Base-by-base conservation (phyloP, 2,797 vertebrate species). In the Protosalanx chinensis region DNA sequence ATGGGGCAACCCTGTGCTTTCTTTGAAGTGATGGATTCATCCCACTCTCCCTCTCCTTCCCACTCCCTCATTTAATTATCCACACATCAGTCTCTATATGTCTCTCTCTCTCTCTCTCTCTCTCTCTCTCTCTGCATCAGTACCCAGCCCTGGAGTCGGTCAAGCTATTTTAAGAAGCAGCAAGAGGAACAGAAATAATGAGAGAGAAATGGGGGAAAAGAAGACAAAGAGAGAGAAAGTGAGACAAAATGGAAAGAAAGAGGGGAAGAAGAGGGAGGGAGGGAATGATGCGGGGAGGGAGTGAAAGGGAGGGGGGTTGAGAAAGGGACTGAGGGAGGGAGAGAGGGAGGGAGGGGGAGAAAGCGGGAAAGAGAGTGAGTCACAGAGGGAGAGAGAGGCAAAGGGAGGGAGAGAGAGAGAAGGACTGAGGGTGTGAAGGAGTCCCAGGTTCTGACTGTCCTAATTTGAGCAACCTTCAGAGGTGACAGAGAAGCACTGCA, bases 391-490 rank as follows among this genome's bases (percentile, higher is more conserved):
- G 23, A 37, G 62, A 71, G 53, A 51, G 58, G 33, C 53, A 57
- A 46, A 27, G 59, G 18, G 27, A 12, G n/a, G 3, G 20, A 18
- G n/a, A 20, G 27, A 64, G 18, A 71, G 23, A 16, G 29, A 7
- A 63, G 23, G 29, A 27, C 18, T 3, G 56, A 37, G 72, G 73
- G 71, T 79, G 66, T 70, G 73, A 71, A 73, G 75, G 73, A 62
- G 35, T 78, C 30, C 53, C 68, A 63, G 68, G 67, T 74, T 76
- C 71, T 83, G 81, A 77, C 72, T 88, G 86, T 70, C 86, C 86
- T 88, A 76, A 85, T 88, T 88, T 81, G 64, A 72, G 64, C 49
- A 74, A 80, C 78, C 84, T 82, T 83, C 72, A 76, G 65, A n/a
- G 58, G 64, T 56, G 72, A 66, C 35, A 64, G 73, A 84, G 74